These are phyloP conservation scores for Ophion slaviceki DNA, from an alignment of 2,888 invertebrate genomes.

Conservation along the genomic window DNA sequence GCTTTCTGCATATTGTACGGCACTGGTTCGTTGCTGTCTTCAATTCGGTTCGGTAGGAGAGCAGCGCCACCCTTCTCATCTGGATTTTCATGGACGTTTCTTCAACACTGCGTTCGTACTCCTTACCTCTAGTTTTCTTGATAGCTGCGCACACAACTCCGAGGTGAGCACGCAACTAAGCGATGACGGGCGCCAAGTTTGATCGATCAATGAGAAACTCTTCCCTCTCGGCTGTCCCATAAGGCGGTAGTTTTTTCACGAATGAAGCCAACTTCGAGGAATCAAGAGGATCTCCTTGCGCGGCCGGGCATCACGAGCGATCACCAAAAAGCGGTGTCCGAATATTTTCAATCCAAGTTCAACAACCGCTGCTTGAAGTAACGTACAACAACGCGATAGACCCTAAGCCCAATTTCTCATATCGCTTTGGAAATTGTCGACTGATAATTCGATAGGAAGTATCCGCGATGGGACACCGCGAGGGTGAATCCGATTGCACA, in stretches of 20 bases:
- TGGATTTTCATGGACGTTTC: no score
- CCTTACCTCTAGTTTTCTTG: no score
- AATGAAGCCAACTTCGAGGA: conserved; percentile 48
- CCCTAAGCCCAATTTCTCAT: background rate
- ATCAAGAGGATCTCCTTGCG: conserved; percentile 68
- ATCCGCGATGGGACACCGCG: conserved; percentile 87
- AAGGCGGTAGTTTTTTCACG: background rate
- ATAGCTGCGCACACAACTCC: no score
- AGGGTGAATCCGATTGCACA: conserved; percentile 85
- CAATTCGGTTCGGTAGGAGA: no score
- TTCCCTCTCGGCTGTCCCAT: background rate
- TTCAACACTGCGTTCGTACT: no score
- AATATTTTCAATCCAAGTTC: conserved; percentile 85
- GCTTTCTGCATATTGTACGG: no score
- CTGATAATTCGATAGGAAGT: conserved; percentile 83
- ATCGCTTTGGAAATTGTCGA: background rate
- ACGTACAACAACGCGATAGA: conserved; percentile 42
- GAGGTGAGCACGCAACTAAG: background rate
- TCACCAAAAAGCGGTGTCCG: conserved; percentile 84
- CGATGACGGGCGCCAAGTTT: conserved; percentile 43
- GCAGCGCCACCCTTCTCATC: no score
- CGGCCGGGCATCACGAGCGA: conserved; percentile 69
- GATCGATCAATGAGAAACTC: conserved; percentile 41
- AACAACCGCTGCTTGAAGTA: conserved; percentile 85
- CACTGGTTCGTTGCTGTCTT: no score